Base-by-base conservation (phyloP, 2,888 invertebrate genomes). In the Furcula furcula region DNA sequence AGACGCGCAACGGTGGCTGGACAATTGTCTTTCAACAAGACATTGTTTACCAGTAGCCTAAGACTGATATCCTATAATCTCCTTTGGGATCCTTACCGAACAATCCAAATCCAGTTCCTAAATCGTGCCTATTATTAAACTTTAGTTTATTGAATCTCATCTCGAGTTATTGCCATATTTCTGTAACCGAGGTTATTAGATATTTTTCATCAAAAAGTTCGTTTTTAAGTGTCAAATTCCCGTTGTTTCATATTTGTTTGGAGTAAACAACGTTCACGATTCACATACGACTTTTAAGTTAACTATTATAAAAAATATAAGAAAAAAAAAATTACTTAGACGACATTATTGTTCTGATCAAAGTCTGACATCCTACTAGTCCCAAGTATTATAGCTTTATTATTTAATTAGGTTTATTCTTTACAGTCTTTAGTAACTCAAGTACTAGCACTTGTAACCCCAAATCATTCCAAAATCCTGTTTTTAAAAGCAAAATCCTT, bases 1-100 rank as follows among this genome's bases (percentile, higher is more conserved):
- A 67, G 71, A 69, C 64, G 65, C 72, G 74, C 67, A 40, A 31
- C 55, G 81, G 84, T 42, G 49, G 89, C 89, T 85, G 71, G 76
- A 61, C 85, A 86, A 86, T 87, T 54, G 89, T 86, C 68, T 89
- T 87, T 86, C 87, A 84, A 88, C 85, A 86, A 89, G 67, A 82
- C 89, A 86, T 87, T 87, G 87, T 3, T n/a, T 55, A 59, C 72
- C 57, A 42, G 87, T 87, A 85, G 64, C 86, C 79, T 70, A 56
- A 42, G 46, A 51, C 37, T 38, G 31, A 36, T 32, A 31, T 49
- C 53, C 40, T 37, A 4, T 36, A 37, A 23, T 36, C 31, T 37
- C 40, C 37, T 7, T 23, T 5, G 32, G 37, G n/a, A 10, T 36
- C 35, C 33, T 22, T 20, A 31, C 25, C 38, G 38, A 40, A 28